A percentile compares a stretch with the other conserved stretches of the same genome.
phyloP scores from a whole-genome alignment of 2,888 invertebrate species.

The Acronicta leporina region DNA sequence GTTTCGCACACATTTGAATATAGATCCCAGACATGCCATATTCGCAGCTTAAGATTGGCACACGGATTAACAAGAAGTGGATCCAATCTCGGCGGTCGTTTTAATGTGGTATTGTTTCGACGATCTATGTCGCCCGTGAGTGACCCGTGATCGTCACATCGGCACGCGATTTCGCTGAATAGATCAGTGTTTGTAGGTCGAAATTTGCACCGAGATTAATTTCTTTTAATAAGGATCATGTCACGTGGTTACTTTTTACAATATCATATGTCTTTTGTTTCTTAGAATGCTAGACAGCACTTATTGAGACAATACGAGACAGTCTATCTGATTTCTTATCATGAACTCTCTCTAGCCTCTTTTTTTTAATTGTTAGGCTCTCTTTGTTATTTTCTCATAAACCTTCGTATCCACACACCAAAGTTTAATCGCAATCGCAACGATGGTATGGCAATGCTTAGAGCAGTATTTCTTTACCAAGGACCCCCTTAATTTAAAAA shows the following conservation, averaged over 20 bases:
- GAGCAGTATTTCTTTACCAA: no score
- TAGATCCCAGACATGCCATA: constrained; percentile 1
- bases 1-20: constrained; percentile 6
- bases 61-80: constrained; percentile 21
- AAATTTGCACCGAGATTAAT: constrained; percentile 44
- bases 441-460: no score
- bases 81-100: constrained; percentile 24
- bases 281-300: not conserved
- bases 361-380: no score
- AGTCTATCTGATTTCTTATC: no score
- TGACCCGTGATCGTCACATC: constrained; percentile 13
- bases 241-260: constrained; percentile 24
- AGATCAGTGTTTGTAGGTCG: constrained; percentile 36
- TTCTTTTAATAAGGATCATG: constrained; percentile 30
- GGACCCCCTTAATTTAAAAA: no score
- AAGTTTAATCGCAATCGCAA: no score
- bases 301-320: no score
- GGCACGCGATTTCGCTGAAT: constrained; percentile 48
- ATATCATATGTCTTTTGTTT: constrained; percentile 22
- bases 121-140: constrained; percentile 34
- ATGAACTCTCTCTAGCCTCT: no score
- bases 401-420: no score
- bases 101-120: constrained; percentile 48
- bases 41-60: constrained; percentile 27
- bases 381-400: no score